Conservation (phyloP, 2,888 invertebrate species). For the Epinotia ramella region DNA sequence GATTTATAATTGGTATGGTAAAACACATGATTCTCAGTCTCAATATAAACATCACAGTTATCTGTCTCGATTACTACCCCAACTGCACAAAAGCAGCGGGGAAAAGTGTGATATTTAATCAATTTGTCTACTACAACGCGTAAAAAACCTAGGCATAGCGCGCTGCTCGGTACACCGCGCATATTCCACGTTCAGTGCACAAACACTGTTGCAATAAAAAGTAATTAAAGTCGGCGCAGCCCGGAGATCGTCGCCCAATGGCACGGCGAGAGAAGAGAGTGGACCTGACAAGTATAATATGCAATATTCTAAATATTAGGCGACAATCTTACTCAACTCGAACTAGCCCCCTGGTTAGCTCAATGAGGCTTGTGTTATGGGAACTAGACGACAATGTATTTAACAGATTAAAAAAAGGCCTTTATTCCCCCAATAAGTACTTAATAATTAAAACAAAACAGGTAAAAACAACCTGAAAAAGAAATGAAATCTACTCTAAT, state of each 20-base stretch:
- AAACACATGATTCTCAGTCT: no score
- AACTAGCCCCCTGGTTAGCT: no score
- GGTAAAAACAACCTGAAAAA: no score
- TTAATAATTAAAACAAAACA: no score
- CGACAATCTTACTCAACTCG: no score
- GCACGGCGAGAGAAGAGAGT: not conserved
- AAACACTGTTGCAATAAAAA: conserved; percentile 62
- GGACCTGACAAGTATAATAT: conserved; percentile 5
- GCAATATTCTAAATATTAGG: no score
- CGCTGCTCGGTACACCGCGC: conserved; percentile 24
- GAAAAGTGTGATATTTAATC: conserved; percentile 6
- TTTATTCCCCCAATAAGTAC: no score
- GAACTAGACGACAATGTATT: no score
- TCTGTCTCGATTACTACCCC: not conserved
- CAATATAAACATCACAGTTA: not conserved
- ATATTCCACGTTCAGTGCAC: conserved; percentile 38
- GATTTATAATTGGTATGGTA: no score
- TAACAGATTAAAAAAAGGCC: no score
- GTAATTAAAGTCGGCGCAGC: conserved; percentile 68
- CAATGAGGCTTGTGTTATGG: no score
- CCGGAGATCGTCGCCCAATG: conserved; percentile 28
- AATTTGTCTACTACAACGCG: conserved; percentile 15
- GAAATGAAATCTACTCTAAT: no score
- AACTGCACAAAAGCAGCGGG: not conserved
- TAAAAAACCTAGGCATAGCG: not conserved